Evolutionary conservation across 2,888 invertebrate species (phyloP), one percentile per base, ranked within the genome.

Genomic region (Rhamphomyia laevipes): DNA sequence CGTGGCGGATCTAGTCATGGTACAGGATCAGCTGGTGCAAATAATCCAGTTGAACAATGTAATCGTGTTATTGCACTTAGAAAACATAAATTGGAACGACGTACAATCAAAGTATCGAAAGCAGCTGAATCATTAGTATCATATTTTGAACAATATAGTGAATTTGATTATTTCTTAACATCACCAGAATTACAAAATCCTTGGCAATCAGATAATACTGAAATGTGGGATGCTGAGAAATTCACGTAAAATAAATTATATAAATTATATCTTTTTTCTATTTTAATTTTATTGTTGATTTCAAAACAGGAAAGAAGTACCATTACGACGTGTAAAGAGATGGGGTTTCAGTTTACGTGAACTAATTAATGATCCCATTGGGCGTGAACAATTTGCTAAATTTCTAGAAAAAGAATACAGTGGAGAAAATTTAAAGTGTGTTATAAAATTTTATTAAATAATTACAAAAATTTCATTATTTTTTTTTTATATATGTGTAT

Each of bases 341-440:
- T 99, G 99, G 99, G 92, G 90, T 15, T 97, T 99, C 73, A 88
- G 91, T 60, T 81, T 99, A 49, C 86, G 94, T 55, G 99, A 99
- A 71, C 74, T 99, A 48, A 75, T 99, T 9, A 85, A 86, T 57
- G 99, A 99, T 76, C 82, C 90, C n/a, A 81, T 93, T 13, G 99
- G 99, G 3, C 77, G 88, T 57, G 97, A 99, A 48, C 96, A 97
- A 55, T 96, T 99, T 71, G 85, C 87, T 54, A 84, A 83, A 65
- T 99, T 99, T 73, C 78, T 99, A 44, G 90, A 91, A 64, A 99
- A 97, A 70, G 97, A 99, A 73, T 99, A 97, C 72, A 95, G 95
- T 62, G 93, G 92, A 43, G 99, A 99, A 77, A 99, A 99, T 74
- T 80, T 99, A 60, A 92, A 92, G 92, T 95, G 67, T 76, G 80